Conservation (phyloP, 2,113 vertebrate genomes). For the Gallinago undulata region DNA sequence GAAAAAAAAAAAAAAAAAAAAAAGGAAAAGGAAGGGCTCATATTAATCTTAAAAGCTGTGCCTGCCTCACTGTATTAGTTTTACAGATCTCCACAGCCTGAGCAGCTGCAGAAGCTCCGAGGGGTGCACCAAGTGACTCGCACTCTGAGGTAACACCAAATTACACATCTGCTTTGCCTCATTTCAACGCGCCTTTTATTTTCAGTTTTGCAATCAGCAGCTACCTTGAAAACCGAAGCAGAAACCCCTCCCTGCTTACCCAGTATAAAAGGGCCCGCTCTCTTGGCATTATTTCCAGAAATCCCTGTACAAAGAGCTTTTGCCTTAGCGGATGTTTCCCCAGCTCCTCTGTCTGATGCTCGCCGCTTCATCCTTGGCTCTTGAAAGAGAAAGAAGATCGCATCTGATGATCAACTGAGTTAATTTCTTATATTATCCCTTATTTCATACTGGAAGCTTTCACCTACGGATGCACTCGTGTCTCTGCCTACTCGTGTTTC, state of each 20-base stretch:
- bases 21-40: neutral
- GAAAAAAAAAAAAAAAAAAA: no score
- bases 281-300: slow-evolving; percentile 92
- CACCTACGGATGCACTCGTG: neutral
- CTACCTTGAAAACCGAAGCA: neutral
- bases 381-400: slow-evolving; percentile 60
- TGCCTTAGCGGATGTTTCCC: slow-evolving; percentile 89
- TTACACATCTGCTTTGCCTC: neutral
- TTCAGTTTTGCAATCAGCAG: neutral
- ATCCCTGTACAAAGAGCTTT: slow-evolving; percentile 93
- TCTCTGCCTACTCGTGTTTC: slow-evolving; percentile 32
- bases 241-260: slow-evolving; percentile 75
- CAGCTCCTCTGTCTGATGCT: slow-evolving; percentile 91
- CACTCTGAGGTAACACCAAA: neutral
- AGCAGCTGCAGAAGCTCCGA: neutral
- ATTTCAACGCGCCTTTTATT: neutral
- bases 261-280: slow-evolving; percentile 95
- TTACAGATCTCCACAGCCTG: neutral
- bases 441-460: neutral
- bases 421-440: neutral
- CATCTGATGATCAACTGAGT: neutral
- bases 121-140: accelerated
- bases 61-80: neutral
- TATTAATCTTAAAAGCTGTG: neutral
- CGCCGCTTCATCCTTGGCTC: slow-evolving; percentile 96